phyloP scores from a whole-genome alignment of 64 coral and sea anemone genomes.

The Porites lutea region DNA sequence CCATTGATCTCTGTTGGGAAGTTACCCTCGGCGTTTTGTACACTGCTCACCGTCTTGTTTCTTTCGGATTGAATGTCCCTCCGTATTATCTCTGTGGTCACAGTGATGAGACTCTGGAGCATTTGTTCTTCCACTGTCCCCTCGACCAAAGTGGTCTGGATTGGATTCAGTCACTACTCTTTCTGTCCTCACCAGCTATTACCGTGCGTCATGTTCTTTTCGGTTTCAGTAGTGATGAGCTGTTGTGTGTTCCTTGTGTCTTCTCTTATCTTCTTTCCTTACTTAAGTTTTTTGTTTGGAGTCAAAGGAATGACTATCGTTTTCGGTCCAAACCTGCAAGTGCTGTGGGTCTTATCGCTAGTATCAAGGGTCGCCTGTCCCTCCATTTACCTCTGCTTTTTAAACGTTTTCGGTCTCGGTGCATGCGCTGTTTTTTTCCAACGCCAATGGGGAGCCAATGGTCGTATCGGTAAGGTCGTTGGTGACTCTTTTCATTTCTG shows the following conservation, averaged over 20 bases:
- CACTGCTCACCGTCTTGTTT: background rate
- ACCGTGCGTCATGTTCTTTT: background rate
- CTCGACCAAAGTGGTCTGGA: background rate
- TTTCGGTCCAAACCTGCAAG: too few species aligned
- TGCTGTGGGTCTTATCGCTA: too few species aligned
- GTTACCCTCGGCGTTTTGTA: background rate
- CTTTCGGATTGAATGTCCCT: too few species aligned
- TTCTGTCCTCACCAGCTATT: background rate
- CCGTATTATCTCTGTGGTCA: background rate
- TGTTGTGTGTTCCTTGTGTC: background rate
- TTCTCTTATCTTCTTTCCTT: background rate
- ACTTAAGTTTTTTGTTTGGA: background rate
- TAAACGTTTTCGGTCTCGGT: too few species aligned
- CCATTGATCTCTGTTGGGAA: background rate
- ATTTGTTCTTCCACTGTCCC: background rate
- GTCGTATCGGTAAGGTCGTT: too few species aligned
- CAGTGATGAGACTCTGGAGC: background rate
- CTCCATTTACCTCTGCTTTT: too few species aligned
- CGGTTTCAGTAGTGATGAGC: background rate
- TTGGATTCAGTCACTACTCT: background rate
- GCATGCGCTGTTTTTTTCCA: too few species aligned
- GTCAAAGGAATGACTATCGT: too few species aligned
- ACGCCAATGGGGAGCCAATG: too few species aligned
- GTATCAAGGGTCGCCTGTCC: too few species aligned
- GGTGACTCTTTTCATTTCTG: too few species aligned